Percentiles rank a stretch among this genome's conserved stretches.
Evolutionary conservation across 1,140 invertebrate species (phyloP).

Genomic region (Drosophila parabipectinata): DNA sequence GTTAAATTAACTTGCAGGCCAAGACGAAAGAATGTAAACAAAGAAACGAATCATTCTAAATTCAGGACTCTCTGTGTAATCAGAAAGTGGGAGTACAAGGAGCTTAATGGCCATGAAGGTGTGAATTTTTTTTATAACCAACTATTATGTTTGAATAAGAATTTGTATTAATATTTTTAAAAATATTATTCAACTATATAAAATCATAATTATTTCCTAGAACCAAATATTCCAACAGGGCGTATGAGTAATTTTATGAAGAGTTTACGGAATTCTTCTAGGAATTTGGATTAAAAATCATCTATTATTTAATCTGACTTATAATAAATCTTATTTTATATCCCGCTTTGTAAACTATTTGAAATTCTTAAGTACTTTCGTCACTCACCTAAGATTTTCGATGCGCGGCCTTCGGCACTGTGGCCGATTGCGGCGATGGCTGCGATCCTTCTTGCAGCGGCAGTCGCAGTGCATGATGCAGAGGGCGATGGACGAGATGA

Average conservation of each 20-base stretch:
- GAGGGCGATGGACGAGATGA: slow-evolving; percentile 91
- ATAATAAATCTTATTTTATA: too few species aligned
- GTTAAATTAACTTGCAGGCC: slow-evolving; percentile 60
- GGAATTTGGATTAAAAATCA: neutral
- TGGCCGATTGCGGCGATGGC: slow-evolving; percentile 84
- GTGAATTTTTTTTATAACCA: neutral
- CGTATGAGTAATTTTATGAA: neutral
- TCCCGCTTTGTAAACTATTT: too few species aligned
- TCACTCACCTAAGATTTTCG: slow-evolving; percentile 87
- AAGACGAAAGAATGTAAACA: slow-evolving; percentile 8
- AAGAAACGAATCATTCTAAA: slow-evolving; percentile 23
- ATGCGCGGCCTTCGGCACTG: slow-evolving; percentile 85
- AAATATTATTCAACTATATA: too few species aligned
- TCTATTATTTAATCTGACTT: neutral
- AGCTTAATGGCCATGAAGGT: neutral
- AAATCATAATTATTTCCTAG: too few species aligned
- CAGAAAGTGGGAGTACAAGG: neutral
- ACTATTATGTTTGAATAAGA: too few species aligned
- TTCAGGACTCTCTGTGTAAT: slow-evolving; percentile 2
- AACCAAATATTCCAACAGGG: too few species aligned
- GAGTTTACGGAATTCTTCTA: too few species aligned
- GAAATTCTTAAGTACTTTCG: too few species aligned
- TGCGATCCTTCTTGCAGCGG: slow-evolving; percentile 86
- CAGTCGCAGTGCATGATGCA: slow-evolving; percentile 94
- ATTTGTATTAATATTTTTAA: too few species aligned